Conservation (phyloP, 64 coral and sea anemone genomes). For the Montipora cactus region DNA sequence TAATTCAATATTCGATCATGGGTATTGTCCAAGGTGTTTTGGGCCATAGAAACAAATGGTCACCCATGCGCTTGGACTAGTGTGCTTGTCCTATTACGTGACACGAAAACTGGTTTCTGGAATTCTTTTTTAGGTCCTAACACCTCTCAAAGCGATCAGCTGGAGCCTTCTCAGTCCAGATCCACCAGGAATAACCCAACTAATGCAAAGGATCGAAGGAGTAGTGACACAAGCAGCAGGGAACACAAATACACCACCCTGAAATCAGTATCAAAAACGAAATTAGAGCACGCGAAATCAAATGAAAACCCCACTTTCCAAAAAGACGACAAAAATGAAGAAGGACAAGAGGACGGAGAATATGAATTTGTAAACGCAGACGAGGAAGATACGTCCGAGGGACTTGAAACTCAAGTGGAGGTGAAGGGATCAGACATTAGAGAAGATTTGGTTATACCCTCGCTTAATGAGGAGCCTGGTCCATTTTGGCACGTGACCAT, state of each 20-base stretch:
- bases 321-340: slow-evolving; percentile 1
- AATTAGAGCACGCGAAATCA: neutral
- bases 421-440: slow-evolving; percentile 23
- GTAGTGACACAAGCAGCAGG: neutral
- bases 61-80: no score
- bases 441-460: slow-evolving; percentile 61
- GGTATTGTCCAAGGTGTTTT: no score
- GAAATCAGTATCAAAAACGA: neutral
- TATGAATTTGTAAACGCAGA: slow-evolving; percentile 54
- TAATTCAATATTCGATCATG: no score
- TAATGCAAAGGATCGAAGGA: neutral
- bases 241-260: slow-evolving; percentile 17
- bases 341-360: neutral
- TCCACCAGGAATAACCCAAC: neutral
- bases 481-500: slow-evolving; percentile 41
- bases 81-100: neutral
- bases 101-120: neutral
- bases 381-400: slow-evolving; percentile 20
- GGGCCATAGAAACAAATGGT: no score
- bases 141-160: neutral
- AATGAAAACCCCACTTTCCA: neutral
- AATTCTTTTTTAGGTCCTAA: neutral
- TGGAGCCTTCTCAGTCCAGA: neutral
- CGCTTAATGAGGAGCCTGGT: slow-evolving; percentile 57
- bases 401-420: slow-evolving; percentile 37